Evolutionary conservation across 2,888 invertebrate genomes (phyloP).

Genomic region (Cephonodes hylas): DNA sequence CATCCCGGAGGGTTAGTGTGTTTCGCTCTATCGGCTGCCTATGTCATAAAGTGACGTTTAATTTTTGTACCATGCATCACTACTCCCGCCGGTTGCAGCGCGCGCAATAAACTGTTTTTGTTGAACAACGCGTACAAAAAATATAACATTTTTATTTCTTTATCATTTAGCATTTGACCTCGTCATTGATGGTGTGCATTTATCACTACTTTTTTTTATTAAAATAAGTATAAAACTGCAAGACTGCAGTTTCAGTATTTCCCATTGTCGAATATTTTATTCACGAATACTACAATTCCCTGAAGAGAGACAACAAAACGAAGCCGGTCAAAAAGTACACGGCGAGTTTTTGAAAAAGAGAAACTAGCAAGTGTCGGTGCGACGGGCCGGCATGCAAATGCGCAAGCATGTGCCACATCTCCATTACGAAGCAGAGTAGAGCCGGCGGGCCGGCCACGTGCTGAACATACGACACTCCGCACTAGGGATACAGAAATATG

Average conservation of each 20-base stretch:
- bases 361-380: background rate
- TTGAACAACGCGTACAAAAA: background rate
- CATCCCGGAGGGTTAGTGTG: conserved; percentile 40
- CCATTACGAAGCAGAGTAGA: conserved; percentile 39
- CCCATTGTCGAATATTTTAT: background rate
- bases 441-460: conserved; percentile 55
- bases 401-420: conserved; percentile 47
- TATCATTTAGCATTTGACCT: background rate
- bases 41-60: background rate
- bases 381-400: conserved; percentile 41
- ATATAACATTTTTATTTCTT: background rate
- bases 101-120: background rate
- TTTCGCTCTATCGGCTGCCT: background rate
- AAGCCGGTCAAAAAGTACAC: background rate
- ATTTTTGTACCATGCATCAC: background rate
- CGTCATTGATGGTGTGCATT: background rate
- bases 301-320: background rate
- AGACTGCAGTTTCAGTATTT: background rate
- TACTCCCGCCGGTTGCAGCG: background rate
- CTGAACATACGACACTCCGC: conserved; percentile 38
- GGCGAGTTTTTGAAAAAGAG: conserved; percentile 10
- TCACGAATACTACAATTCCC: background rate
- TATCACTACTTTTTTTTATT: background rate
- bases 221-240: background rate
- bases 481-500: conserved; percentile 56